Percentiles rank a stretch among this genome's conserved stretches.
phyloP scores from a whole-genome alignment of 2,888 invertebrate species.

The Icerya purchasi region DNA sequence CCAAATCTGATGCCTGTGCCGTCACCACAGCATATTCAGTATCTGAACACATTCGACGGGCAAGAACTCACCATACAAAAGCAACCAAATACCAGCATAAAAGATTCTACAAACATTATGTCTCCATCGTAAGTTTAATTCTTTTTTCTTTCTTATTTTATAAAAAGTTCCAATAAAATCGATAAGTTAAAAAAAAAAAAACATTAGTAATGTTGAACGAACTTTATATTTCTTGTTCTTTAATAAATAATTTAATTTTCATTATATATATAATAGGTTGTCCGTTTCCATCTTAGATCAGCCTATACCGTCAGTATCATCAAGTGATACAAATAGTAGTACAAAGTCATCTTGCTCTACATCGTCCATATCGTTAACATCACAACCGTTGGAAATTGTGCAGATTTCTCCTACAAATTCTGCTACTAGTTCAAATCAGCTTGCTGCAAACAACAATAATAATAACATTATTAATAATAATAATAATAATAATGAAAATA shows the following conservation, averaged over 20 bases:
- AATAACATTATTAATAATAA: too few relatives aligned
- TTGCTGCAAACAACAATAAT: too few relatives aligned
- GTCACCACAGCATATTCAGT: slow-evolving; percentile 87
- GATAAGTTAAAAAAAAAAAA: too few relatives aligned
- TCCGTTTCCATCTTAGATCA: slow-evolving; percentile 6
- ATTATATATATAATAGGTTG: not conserved
- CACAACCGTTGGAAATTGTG: slow-evolving; percentile 28
- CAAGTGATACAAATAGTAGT: slow-evolving; percentile 1
- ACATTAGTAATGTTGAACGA: too few relatives aligned
- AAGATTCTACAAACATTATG: slow-evolving; percentile 41
- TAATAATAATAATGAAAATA: too few relatives aligned
- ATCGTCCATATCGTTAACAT: slow-evolving; percentile 30
- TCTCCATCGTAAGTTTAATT: slow-evolving; percentile 50
- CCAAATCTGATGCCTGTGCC: slow-evolving; percentile 88
- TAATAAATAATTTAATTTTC: not conserved
- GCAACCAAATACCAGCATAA: slow-evolving; percentile 75
- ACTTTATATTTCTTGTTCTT: not conserved
- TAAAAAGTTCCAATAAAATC: too few relatives aligned
- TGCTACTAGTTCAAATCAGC: too few relatives aligned
- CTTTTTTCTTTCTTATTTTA: too few relatives aligned
- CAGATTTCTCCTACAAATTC: slow-evolving; percentile 11
- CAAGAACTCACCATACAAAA: slow-evolving; percentile 91
- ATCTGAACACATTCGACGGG: slow-evolving; percentile 85
- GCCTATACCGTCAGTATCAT: slow-evolving; percentile 3
- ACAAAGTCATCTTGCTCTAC: slow-evolving; percentile 21